Base-by-base conservation (phyloP, 2,113 vertebrate genomes). In the Anolis carolinensis region DNA sequence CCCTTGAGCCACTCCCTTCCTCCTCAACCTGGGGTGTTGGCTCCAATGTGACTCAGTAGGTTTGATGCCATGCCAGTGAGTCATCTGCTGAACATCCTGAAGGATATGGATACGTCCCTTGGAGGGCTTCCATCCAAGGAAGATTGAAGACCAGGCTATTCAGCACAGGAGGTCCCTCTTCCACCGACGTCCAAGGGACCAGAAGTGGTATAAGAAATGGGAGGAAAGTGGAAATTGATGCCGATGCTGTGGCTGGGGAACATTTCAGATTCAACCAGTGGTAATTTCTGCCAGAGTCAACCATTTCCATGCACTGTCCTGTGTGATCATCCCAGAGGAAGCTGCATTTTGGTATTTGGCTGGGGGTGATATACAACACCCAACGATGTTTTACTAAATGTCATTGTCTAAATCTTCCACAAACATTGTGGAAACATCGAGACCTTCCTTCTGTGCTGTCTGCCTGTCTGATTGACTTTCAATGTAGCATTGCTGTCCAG, bases 11-110 rank as follows among this genome's bases (percentile, higher is more conserved):
- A 14, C 36, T 30, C 52, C 84, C 52, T 62, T 30, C 67, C 68
- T 52, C 34, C 36, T 34, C 30, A 73, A 34, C 10, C 13, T 50
- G 0, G 70, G 85, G 78, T 20, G 78, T 86, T 67, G 36, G 39
- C 70, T 50, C 30, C 7, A 21, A 23, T 74, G 55, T 86, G 85
- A 86, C n/a, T 81, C 85, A 86, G 14, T 65, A 77, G 13, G 21
- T 73, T 81, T 52, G 39, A 11, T 63, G 78, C 52, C 65, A 74
- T 3, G 1, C 36, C 30, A 8, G 11, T 86, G 84, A 86, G 5
- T 86, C 85, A 86, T 25, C 55, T 7, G 5, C 39, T 0, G 16
- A 44, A 65, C n/a, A 74, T 74, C 36, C 30, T 30, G 85, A 39
- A 81, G 70, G 78, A 18, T 65, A 25, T 48, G 36, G 21, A 7